Conservation (phyloP, 2,113 vertebrate genomes). For the Otus sunia region DNA sequence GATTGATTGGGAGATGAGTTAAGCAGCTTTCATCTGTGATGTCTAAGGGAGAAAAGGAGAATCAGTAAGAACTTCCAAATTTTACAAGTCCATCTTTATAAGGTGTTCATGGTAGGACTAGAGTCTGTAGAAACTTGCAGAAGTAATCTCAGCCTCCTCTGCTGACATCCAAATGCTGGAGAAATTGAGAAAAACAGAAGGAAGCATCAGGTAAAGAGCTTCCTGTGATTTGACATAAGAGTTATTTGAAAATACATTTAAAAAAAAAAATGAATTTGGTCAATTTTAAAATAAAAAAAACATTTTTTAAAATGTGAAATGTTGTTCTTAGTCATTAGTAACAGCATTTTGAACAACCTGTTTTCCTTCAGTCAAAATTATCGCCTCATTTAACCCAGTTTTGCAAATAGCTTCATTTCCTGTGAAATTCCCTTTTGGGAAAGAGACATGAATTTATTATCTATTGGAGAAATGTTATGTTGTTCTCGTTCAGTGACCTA, state of each 20-base stretch:
- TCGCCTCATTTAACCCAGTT: not conserved
- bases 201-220: not conserved
- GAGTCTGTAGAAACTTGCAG: not conserved
- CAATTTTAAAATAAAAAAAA: not conserved
- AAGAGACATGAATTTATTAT: not conserved
- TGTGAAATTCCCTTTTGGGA: not conserved
- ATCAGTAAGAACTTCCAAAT: not conserved
- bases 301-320: not conserved
- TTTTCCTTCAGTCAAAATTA: not conserved
- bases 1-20: rapidly evolving
- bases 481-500: not conserved
- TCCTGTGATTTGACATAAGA: not conserved
- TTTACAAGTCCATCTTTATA: not conserved
- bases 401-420: not conserved
- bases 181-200: not conserved
- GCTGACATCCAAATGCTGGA: not conserved
- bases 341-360: not conserved
- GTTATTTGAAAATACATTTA: not conserved
- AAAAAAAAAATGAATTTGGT: not conserved
- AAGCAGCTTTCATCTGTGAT: not conserved
- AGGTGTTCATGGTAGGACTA: not conserved
- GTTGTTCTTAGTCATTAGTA: not conserved
- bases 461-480: not conserved
- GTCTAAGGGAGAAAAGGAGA: not conserved
- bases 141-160: not conserved